Conservation (phyloP, 1,140 invertebrate species). For the Bicyclus anynana region DNA sequence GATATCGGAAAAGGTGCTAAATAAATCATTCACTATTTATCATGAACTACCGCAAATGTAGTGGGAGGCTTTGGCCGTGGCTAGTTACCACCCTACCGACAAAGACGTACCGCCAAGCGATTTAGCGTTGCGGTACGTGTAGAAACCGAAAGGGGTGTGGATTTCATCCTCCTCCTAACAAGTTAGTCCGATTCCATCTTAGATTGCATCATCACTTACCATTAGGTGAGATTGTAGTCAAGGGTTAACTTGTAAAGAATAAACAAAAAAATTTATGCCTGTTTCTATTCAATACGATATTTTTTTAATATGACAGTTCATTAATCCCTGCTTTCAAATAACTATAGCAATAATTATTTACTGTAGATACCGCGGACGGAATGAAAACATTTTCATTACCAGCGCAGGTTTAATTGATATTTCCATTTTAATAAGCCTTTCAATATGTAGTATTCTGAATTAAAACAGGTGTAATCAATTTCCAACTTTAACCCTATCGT, state of each 20-base stretch:
- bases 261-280: too few relatives aligned
- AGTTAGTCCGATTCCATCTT: too few relatives aligned
- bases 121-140: neutral
- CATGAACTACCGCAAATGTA: neutral
- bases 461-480: neutral
- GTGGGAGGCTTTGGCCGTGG: neutral
- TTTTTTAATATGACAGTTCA: conserved; percentile 10
- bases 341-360: conserved; percentile 21
- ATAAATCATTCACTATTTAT: too few relatives aligned
- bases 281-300: too few relatives aligned
- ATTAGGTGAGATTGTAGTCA: too few relatives aligned
- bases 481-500: neutral
- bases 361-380: conserved; percentile 9
- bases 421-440: conserved; percentile 25
- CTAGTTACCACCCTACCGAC: neutral
- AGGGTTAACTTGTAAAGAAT: too few relatives aligned
- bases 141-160: neutral
- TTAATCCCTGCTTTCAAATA: conserved; percentile 8
- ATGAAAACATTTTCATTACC: conserved; percentile 25
- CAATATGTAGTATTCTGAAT: conserved; percentile 1
- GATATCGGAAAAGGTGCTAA: too few relatives aligned
- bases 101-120: neutral
- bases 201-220: neutral
- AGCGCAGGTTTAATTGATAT: conserved; percentile 23
- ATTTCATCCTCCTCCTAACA: too few relatives aligned